These are phyloP conservation scores for Cryptops parisi DNA, from an alignment of 2,888 invertebrate species.

Conservation along the genomic window DNA sequence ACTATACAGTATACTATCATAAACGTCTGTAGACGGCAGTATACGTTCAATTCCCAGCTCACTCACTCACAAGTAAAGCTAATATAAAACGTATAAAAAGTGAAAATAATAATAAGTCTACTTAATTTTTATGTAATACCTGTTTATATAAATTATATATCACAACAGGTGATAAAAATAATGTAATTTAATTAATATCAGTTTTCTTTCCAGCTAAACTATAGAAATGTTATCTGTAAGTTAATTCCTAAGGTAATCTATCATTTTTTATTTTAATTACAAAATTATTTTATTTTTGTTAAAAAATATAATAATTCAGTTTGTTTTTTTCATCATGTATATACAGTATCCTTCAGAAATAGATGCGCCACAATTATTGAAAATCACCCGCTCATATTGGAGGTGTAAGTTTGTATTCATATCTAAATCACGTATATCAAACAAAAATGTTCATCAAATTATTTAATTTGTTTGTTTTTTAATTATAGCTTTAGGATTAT, in stretches of 20 bases:
- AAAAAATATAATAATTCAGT: not conserved
- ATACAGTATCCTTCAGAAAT: conserved; percentile 45
- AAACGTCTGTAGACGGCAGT: no score
- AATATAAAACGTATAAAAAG: not conserved
- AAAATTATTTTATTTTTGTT: not conserved
- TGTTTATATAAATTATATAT: not conserved
- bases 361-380: conserved; percentile 45
- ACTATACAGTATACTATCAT: no score
- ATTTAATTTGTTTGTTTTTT: not conserved
- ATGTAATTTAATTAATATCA: not conserved
- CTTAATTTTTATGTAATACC: not conserved
- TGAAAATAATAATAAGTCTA: not conserved
- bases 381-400: conserved; percentile 44
- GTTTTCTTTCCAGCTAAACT: conserved; percentile 40
- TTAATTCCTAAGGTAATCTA: conserved; percentile 32
- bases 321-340: conserved; percentile 1
- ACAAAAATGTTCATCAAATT: no score
- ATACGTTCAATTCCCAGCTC: no score
- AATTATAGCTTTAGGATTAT: conserved; percentile 29
- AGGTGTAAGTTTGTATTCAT: conserved; percentile 33
- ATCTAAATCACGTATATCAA: no score
- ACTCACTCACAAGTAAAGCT: no score
- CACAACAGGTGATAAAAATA: no score
- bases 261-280: not conserved
- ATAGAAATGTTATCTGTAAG: conserved; percentile 38